Evolutionary conservation across 1,140 invertebrate species (phyloP), one percentile per base, ranked within the genome.

Genomic region (Akabosia matsudoensis): DNA sequence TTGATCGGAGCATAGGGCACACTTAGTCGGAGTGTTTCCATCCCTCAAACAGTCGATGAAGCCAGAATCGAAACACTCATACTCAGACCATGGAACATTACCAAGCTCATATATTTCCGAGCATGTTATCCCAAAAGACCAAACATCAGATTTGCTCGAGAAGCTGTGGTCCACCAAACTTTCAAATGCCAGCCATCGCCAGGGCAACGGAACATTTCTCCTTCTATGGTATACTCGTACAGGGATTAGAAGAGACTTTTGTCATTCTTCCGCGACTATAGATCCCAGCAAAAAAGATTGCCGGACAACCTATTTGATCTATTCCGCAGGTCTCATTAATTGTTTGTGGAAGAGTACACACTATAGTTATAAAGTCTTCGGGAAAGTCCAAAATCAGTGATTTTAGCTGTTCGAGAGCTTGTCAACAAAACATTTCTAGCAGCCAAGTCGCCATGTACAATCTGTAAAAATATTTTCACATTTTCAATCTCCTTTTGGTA

Each of bases 61-160:
- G 13, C 33, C 34, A 22, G 61, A 51, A 31, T 18, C 16, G 34
- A 14, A 22, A 18, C 33, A 70, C 16, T 14, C 7, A 18, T 14
- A 1, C 45, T 31, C 74, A 2, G 34, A 7, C 26, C 34, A 67
- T 30, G 61, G 22, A 2, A 22, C 4, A 16, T 34, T 26, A 24
- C 86, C 86, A 78, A 87, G 83, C 71, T 92, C 93, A 33, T 93
- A 90, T 78, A 95, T 94, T 86, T 95, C 93, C 93, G 93, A 95
- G 76, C 93, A 86, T 1, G 94, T 85, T 37, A 95, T 90, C 22
- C 93, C 93, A 83, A 93, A 94, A 56, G 92, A 91, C 93, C 93
- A 95, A 2, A 74, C 52, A 30, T 74, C 72, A 22, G 72, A 74
- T 31, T 74, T 74, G n/a, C n/a, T 30, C 1, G 73, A 74, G 33